Evolutionary conservation across 2,888 invertebrate species (phyloP).

Genomic region (Machimus rusticus): DNA sequence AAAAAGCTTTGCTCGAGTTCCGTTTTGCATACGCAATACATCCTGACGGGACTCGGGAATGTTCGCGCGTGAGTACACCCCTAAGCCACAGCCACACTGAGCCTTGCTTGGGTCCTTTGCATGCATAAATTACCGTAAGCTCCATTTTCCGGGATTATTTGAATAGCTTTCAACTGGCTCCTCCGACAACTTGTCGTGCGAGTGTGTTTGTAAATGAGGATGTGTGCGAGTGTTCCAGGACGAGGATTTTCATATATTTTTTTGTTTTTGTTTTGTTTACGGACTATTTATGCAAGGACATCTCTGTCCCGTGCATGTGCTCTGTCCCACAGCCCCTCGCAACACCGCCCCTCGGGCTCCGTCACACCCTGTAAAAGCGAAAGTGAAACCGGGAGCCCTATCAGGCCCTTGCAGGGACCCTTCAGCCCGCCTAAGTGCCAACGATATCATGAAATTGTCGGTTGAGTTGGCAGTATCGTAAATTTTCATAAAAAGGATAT

Average conservation of each 20-base stretch:
- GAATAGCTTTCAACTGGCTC: neutral
- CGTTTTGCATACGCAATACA: neutral
- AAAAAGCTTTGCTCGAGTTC: conserved; percentile 22
- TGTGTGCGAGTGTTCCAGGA: neutral
- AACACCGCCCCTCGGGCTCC: neutral
- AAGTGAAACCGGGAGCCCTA: conserved; percentile 32
- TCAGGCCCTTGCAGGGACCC: conserved; percentile 40
- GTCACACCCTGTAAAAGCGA: neutral
- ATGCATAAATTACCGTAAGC: conserved; percentile 45
- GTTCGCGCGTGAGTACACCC: neutral
- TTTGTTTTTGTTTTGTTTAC: conserved; percentile 29
- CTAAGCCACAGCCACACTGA: neutral
- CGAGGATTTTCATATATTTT: neutral
- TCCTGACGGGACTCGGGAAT: neutral
- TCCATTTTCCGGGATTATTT: conserved; percentile 44
- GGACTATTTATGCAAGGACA: conserved; percentile 42
- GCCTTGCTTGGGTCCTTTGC: conserved; percentile 5
- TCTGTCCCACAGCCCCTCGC: neutral
- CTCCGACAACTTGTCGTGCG: neutral
- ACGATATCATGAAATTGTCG: conserved; percentile 42
- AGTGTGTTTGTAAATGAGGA: neutral
- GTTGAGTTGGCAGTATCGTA: conserved; percentile 36
- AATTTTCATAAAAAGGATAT: conserved; percentile 40
- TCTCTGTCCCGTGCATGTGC: conserved; percentile 14
- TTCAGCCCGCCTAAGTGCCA: conserved; percentile 36